These are phyloP conservation scores for Pycnomerus fuliginosus DNA, from an alignment of 2,888 invertebrate genomes.

Conservation along the genomic window DNA sequence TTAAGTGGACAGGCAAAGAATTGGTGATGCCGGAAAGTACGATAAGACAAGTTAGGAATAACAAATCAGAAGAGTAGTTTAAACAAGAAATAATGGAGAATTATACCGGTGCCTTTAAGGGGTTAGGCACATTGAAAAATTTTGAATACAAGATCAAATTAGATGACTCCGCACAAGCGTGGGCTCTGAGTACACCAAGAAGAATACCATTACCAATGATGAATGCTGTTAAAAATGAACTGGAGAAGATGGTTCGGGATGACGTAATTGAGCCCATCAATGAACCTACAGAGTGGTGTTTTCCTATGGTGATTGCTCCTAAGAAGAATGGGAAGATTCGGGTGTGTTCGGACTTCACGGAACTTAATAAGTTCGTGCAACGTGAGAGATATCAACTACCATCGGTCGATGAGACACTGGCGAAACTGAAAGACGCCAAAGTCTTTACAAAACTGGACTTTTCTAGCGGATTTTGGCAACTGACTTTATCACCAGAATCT, in stretches of 20 bases:
- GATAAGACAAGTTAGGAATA: no score
- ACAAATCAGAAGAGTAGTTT: background rate
- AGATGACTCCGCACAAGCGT: constrained; percentile 32
- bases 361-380: constrained; percentile 32
- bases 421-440: constrained; percentile 25
- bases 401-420: constrained; percentile 29
- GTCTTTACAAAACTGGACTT: constrained; percentile 32
- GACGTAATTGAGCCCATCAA: constrained; percentile 38
- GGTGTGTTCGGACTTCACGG: constrained; percentile 37
- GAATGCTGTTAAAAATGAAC: constrained; percentile 36
- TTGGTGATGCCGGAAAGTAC: no score
- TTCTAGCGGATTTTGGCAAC: constrained; percentile 34
- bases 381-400: constrained; percentile 27
- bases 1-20: no score
- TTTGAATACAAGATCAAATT: constrained; percentile 32
- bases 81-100: constrained; percentile 1
- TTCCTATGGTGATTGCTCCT: constrained; percentile 41
- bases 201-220: constrained; percentile 39
- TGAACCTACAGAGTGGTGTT: constrained; percentile 42
- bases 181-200: constrained; percentile 35
- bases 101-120: constrained; percentile 24
- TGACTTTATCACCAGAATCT: constrained; percentile 12
- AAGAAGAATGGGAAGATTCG: constrained; percentile 31
- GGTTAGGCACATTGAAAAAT: constrained; percentile 26
- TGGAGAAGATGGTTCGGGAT: constrained; percentile 32